These are phyloP conservation scores for Catostylus mosaicus DNA, from an alignment of 30 jellyfish, hydroid and myxozoan species.

Conservation along the genomic window DNA sequence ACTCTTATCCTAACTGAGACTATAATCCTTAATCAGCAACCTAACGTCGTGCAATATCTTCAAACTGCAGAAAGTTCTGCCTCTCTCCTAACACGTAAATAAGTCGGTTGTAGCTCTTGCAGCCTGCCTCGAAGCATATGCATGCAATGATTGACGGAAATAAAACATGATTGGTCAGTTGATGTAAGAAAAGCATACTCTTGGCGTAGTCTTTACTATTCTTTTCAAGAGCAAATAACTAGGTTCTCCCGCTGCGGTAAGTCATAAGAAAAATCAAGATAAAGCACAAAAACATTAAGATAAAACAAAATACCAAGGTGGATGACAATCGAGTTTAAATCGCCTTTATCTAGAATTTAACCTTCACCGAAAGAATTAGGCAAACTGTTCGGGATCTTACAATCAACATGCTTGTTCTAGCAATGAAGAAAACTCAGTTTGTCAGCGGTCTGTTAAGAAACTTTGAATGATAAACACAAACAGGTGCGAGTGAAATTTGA, in stretches of 20 bases:
- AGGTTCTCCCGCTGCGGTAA: not conserved
- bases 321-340: not conserved
- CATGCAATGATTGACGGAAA: too few species aligned
- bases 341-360: not conserved
- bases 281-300: not conserved
- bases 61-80: not conserved
- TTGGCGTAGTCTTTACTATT: not conserved
- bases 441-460: not conserved
- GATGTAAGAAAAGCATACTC: not conserved
- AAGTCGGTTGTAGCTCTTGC: too few species aligned
- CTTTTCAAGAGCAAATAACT: not conserved
- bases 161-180: not conserved
- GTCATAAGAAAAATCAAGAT: not conserved
- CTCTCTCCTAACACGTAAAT: not conserved
- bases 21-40: too few species aligned
- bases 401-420: not conserved
- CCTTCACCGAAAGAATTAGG: not conserved
- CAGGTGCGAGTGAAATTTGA: constrained; percentile 5
- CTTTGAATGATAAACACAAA: not conserved
- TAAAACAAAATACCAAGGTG: not conserved
- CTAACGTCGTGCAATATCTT: not conserved
- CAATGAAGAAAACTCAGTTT: not conserved
- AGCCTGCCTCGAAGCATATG: too few species aligned
- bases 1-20: too few species aligned
- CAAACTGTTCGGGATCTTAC: not conserved